A percentile compares a stretch with the other conserved stretches of the same genome.
Evolutionary conservation across 2,797 vertebrate species (phyloP).

Genomic region (Podargus strigoides): DNA sequence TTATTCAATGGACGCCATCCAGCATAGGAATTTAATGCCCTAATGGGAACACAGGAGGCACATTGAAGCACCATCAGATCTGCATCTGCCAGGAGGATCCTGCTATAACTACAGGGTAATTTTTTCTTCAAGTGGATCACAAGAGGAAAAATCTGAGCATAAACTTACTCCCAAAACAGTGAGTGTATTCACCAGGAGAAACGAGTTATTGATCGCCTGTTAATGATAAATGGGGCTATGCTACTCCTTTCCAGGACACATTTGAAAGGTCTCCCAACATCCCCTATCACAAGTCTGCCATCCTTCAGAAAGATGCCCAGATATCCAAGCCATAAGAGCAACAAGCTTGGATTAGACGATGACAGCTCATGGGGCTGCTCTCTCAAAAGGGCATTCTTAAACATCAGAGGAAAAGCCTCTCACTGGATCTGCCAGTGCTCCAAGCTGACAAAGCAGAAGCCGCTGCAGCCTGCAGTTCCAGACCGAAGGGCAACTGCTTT

Average conservation of each 20-base stretch:
- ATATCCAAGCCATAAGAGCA: no score
- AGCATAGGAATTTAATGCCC: background rate
- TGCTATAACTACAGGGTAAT: background rate
- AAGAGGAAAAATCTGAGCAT: background rate
- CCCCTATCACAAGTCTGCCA: fast-evolving
- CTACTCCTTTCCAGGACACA: background rate
- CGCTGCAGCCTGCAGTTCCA: no score
- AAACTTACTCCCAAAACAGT: background rate
- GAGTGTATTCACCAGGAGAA: background rate
- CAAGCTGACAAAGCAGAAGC: no score
- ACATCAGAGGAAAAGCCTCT: no score
- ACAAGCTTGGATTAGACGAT: no score
- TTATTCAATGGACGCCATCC: background rate
- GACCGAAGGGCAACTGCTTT: no score
- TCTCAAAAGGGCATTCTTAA: no score
- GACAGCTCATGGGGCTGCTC: no score
- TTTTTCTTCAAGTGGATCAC: background rate
- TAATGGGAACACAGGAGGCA: background rate
- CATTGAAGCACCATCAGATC: background rate
- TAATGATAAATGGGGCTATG: background rate
- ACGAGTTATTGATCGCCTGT: background rate
- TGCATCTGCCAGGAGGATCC: background rate
- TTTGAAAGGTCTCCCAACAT: background rate
- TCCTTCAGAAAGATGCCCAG: no score
- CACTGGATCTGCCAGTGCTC: no score